These are phyloP conservation scores for Panopea generosa DNA, from an alignment of 2,888 invertebrate genomes.

Conservation along the genomic window DNA sequence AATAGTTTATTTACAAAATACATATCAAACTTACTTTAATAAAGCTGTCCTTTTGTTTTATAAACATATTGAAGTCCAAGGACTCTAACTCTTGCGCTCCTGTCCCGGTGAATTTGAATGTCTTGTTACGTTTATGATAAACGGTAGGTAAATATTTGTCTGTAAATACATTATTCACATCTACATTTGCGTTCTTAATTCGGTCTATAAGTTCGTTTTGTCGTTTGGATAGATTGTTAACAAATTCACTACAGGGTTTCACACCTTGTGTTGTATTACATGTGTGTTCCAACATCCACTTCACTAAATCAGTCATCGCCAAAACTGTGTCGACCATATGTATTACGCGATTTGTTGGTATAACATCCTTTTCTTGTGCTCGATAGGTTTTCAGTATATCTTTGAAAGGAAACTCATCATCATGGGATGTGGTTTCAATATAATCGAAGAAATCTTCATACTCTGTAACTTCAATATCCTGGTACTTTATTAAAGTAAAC, in stretches of 20 bases:
- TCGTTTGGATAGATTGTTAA: too few relatives aligned
- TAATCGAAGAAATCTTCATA: background rate
- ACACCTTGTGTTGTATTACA: too few relatives aligned
- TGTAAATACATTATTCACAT: background rate
- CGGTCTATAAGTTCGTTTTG: background rate
- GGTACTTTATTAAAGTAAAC: background rate
- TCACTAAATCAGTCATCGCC: background rate
- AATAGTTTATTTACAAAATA: too few relatives aligned
- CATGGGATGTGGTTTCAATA: background rate
- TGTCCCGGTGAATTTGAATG: background rate
- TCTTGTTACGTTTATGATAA: background rate
- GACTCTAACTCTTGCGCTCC: conserved; percentile 7
- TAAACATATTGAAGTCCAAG: too few relatives aligned
- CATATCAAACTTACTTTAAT: too few relatives aligned
- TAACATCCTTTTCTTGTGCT: too few relatives aligned
- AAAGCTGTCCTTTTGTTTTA: too few relatives aligned
- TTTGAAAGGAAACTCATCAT: background rate
- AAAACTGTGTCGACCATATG: conserved; percentile 25
- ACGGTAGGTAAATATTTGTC: conserved; percentile 11
- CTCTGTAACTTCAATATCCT: background rate
- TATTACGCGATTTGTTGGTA: background rate
- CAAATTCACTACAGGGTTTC: too few relatives aligned
- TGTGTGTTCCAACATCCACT: too few relatives aligned
- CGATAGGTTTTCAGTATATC: background rate
- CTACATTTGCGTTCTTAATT: conserved; percentile 6